Evolutionary conservation across 1,140 invertebrate genomes (phyloP).

Genomic region (Micrasema minimum): DNA sequence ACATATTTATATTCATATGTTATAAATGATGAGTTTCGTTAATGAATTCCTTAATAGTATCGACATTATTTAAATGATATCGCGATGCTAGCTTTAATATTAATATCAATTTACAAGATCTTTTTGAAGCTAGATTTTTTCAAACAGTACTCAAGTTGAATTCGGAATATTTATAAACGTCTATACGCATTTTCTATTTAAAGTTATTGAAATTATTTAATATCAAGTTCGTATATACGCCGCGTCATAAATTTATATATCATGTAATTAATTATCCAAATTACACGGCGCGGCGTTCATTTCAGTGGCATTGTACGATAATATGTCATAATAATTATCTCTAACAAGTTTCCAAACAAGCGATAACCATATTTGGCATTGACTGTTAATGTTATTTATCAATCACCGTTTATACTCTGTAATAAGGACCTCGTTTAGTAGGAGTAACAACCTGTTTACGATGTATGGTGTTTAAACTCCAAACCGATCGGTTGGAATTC

Average conservation of each 20-base stretch:
- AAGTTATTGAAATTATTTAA: constrained; percentile 8
- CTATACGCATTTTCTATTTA: too few species aligned
- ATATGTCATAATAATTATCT: constrained; percentile 17
- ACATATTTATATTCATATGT: too few species aligned
- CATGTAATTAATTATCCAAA: too few species aligned
- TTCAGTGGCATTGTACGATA: constrained; percentile 11
- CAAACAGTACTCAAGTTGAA: too few species aligned
- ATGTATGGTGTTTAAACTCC: not conserved
- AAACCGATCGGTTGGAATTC: too few species aligned
- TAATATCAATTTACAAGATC: too few species aligned
- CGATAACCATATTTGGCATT: constrained; percentile 17
- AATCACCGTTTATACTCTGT: not conserved
- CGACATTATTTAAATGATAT: too few species aligned
- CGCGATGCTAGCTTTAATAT: too few species aligned
- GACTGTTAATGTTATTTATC: constrained; percentile 7
- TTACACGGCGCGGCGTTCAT: not conserved
- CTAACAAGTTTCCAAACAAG: constrained; percentile 3
- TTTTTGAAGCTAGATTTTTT: too few species aligned
- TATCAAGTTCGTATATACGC: not conserved
- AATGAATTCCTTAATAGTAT: too few species aligned
- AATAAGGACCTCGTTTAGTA: not conserved
- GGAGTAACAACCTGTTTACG: constrained; percentile 3
- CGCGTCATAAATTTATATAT: not conserved
- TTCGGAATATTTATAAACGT: too few species aligned
- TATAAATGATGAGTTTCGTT: too few species aligned